phyloP scores from a whole-genome alignment of 2,888 invertebrate genomes.

The Clepsis dumicolana region DNA sequence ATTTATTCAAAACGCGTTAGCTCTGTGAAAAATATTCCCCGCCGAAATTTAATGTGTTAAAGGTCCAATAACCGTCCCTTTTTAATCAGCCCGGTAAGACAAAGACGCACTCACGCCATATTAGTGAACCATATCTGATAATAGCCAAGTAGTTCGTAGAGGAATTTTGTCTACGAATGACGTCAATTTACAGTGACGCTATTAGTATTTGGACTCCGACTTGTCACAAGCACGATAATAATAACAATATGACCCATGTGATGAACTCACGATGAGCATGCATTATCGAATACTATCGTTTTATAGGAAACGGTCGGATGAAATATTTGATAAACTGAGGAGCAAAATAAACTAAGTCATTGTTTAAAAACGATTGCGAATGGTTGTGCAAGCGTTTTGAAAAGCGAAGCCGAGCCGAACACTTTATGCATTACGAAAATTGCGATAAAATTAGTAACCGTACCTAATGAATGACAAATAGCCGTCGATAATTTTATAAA shows the following conservation, averaged over 20 bases:
- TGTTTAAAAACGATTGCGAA: conserved; percentile 46
- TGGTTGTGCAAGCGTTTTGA: conserved; percentile 44
- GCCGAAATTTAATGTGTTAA: no score
- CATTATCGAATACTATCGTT: conserved; percentile 5
- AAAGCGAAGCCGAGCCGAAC: conserved; percentile 40
- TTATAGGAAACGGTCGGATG: background rate
- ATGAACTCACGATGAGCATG: conserved; percentile 13
- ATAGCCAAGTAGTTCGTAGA: background rate
- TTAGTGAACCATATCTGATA: conserved; percentile 44
- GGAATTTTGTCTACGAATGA: conserved; percentile 5
- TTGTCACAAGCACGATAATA: background rate
- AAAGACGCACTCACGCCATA: background rate
- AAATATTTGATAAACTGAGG: conserved; percentile 5
- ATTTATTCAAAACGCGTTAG: no score
- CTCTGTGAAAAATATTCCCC: no score
- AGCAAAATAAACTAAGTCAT: conserved; percentile 17
- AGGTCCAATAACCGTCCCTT: no score
- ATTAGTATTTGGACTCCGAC: background rate
- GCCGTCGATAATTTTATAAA: conserved; percentile 21
- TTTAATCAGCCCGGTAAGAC: background rate
- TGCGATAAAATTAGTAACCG: conserved; percentile 39
- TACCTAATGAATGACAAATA: conserved; percentile 38
- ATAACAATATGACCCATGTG: conserved; percentile 2
- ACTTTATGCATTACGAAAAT: conserved; percentile 34
- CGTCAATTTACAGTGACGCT: conserved; percentile 10